These are phyloP conservation scores for Epizoanthus fatuus DNA, from an alignment of 92 coral and sea anemone species.

Conservation along the genomic window DNA sequence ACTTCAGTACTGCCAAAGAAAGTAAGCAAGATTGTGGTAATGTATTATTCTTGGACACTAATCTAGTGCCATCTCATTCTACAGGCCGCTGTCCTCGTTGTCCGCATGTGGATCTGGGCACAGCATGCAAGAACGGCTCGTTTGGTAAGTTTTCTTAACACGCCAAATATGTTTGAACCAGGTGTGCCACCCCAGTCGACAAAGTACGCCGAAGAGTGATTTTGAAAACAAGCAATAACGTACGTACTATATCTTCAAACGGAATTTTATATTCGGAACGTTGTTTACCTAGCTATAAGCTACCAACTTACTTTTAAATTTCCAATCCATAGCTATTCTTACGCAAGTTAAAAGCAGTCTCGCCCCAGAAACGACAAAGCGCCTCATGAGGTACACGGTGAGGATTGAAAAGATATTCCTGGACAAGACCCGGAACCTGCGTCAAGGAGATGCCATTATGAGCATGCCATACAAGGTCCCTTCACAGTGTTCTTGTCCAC, in stretches of 20 bases:
- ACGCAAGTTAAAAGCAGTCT: slow-evolving; percentile 48
- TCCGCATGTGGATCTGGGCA: slow-evolving; percentile 17
- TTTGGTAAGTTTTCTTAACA: slow-evolving; percentile 38
- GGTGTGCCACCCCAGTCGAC: neutral
- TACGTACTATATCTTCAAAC: too few species aligned
- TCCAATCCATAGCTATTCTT: slow-evolving; percentile 21
- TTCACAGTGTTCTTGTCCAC: slow-evolving; percentile 71
- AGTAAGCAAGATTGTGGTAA: neutral
- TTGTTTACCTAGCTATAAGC: neutral
- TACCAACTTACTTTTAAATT: neutral
- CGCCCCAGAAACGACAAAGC: slow-evolving; percentile 44
- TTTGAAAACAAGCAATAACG: too few species aligned
- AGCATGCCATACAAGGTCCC: slow-evolving; percentile 61
- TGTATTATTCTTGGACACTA: neutral
- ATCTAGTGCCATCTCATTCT: slow-evolving; percentile 13
- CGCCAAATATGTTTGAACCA: neutral
- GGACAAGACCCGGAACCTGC: slow-evolving; percentile 44
- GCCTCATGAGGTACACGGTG: slow-evolving; percentile 54
- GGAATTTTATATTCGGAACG: too few species aligned
- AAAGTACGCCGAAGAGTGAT: too few species aligned
- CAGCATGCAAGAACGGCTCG: slow-evolving; percentile 50
- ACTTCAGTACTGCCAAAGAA: too few species aligned
- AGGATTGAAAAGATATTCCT: slow-evolving; percentile 53
- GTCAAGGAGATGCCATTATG: slow-evolving; percentile 44
- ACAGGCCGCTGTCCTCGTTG: slow-evolving; percentile 51